Base-by-base conservation (phyloP, 2,888 invertebrate genomes). In the Chaetoderma sp. region DNA sequence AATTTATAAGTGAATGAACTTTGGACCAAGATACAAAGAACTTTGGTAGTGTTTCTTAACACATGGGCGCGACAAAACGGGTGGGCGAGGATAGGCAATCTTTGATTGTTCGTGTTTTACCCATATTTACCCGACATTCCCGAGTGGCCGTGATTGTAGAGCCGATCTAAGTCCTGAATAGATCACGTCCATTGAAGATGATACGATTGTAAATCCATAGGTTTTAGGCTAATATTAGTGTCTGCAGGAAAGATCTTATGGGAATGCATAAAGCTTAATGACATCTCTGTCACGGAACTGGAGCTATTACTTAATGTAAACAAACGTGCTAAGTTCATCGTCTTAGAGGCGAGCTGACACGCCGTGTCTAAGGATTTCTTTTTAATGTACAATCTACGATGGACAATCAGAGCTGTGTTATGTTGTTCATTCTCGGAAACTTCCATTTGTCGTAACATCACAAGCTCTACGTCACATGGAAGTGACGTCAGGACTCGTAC, bases 131-230 rank as follows among this genome's bases (percentile, higher is more conserved):
- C n/a, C n/a, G n/a, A n/a, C n/a, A n/a, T n/a, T n/a, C n/a, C n/a
- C n/a, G n/a, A n/a, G n/a, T n/a, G n/a, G n/a, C n/a, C n/a, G n/a
- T n/a, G n/a, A n/a, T n/a, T n/a, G n/a, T n/a, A n/a, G n/a, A n/a
- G n/a, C n/a, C n/a, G n/a, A n/a, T n/a, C n/a, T n/a, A n/a, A n/a
- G n/a, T n/a, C n/a, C n/a, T n/a, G n/a, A n/a, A n/a, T n/a, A n/a
- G n/a, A n/a, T n/a, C n/a, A n/a, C n/a, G 6, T 6, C 52, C 52
- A 52, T n/a, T 13, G 8, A 32, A 52, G 18, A 52, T 2, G 32
- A 52, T 52, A 52, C 16, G 52, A 25, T 28, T 52, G 28, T 18
- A 52, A 16, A 30, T 52, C 28, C 52, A 52, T 52, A 21, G 52
- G 16, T 4, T 52, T 16, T 4, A 52, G 32, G 3, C 32, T 23